These are phyloP conservation scores for Choristoneura fumiferana DNA, from an alignment of 1,140 invertebrate species.

Conservation along the genomic window DNA sequence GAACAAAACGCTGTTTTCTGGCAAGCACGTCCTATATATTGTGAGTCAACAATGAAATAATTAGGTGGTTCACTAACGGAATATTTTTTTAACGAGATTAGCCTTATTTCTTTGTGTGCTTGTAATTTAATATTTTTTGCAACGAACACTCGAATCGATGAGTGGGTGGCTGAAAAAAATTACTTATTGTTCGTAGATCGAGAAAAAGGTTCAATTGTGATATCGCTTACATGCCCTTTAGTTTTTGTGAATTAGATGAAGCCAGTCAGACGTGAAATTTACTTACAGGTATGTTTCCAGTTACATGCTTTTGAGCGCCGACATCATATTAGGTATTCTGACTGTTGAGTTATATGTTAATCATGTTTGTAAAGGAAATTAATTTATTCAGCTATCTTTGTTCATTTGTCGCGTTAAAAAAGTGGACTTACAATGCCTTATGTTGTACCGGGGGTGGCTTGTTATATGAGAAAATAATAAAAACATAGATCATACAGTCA, in stretches of 20 bases:
- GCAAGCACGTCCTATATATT: conserved; percentile 66
- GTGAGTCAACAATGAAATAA: conserved; percentile 69
- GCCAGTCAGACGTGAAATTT: conserved; percentile 13
- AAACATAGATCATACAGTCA: too few relatives aligned
- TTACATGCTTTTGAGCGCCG: neutral
- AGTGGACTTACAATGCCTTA: too few relatives aligned
- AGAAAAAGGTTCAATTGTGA: conserved; percentile 43
- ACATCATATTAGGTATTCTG: too few relatives aligned
- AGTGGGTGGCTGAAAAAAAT: conserved; percentile 52
- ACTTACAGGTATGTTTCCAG: conserved; percentile 3
- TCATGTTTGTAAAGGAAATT: too few relatives aligned
- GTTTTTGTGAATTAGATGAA: conserved; percentile 14
- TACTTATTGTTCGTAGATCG: conserved; percentile 40
- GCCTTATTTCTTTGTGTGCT: conserved; percentile 57
- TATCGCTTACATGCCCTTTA: conserved; percentile 38
- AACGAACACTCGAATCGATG: conserved; percentile 50
- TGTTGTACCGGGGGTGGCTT: too few relatives aligned
- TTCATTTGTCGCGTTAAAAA: too few relatives aligned
- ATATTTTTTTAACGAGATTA: conserved; percentile 53
- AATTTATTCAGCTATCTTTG: too few relatives aligned
- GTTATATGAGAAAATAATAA: too few relatives aligned
- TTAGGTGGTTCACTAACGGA: conserved; percentile 70
- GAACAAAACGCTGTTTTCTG: conserved; percentile 70
- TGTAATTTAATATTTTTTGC: conserved; percentile 77
- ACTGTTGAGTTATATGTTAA: too few relatives aligned